Percentiles rank a stretch among this genome's conserved stretches.
Conservation (phyloP, 2,797 vertebrate genomes). For the Dromococcyx pavoninus region DNA sequence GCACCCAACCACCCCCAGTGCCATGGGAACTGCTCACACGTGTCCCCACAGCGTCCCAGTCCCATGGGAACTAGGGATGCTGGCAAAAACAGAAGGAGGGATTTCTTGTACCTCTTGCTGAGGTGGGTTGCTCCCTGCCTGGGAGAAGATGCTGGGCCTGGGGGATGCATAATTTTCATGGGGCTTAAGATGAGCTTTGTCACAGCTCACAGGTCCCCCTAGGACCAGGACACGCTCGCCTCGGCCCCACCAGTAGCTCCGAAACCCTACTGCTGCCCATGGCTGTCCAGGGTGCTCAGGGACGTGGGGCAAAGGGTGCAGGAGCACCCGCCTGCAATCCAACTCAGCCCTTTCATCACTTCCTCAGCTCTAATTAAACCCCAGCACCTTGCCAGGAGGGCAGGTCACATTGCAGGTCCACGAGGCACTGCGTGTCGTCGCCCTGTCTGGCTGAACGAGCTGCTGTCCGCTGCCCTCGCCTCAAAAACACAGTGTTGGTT, state of each 20-base stretch:
- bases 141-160: neutral
- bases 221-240: neutral
- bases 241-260: neutral
- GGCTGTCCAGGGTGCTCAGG: neutral
- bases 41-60: neutral
- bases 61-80: neutral
- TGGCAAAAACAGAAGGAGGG: neutral
- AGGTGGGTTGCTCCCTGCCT: neutral
- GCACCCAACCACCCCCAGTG: neutral
- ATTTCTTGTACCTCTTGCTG: neutral
- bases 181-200: neutral
- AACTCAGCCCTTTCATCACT: neutral
- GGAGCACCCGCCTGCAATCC: rapidly evolving
- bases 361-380: neutral
- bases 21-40: neutral
- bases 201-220: neutral
- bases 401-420: neutral
- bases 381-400: neutral
- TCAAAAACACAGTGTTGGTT: neutral
- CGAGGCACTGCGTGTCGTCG: neutral
- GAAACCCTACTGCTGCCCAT: neutral
- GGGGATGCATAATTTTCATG: neutral
- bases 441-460: too few relatives aligned
- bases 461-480: too few relatives aligned
- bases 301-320: neutral